Conservation (phyloP, 2,888 invertebrate species). For the Danaus chrysippus region DNA sequence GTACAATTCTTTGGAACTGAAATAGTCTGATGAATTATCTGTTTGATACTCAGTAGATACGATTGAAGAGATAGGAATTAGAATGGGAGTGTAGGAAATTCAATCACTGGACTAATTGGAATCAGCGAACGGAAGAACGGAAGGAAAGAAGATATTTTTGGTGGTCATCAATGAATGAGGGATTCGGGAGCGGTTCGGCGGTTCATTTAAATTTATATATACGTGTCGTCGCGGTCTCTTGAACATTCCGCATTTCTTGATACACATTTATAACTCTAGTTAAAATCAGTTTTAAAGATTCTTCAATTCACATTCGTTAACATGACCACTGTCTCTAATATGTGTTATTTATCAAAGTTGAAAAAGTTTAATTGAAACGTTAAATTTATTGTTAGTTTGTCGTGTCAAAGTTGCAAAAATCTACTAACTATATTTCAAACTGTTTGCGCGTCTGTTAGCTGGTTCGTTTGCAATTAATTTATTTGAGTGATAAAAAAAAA, state of each 20-base stretch:
- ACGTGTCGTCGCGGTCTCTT: conserved; percentile 41
- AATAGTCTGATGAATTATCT: background rate
- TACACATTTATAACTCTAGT: no score
- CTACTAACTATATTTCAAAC: no score
- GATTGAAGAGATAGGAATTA: conserved; percentile 8
- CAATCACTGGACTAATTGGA: conserved; percentile 10
- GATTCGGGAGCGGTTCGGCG: conserved; percentile 29
- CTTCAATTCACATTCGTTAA: no score
- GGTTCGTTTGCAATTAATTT: no score
- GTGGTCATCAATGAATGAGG: conserved; percentile 38
- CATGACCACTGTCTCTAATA: no score
- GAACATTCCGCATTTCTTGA: conserved; percentile 33
- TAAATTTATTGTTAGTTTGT: no score
- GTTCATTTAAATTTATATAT: conserved; percentile 40
- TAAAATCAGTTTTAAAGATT: no score
- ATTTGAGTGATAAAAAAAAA: background rate
- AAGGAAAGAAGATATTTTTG: conserved; percentile 29
- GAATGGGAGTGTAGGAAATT: conserved; percentile 8
- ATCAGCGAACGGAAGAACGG: conserved; percentile 12
- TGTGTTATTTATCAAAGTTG: no score
- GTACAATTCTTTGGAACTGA: background rate
- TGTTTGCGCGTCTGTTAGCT: no score
- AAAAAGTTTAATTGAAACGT: no score
- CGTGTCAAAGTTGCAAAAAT: no score
- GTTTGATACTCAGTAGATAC: conserved; percentile 1